These are phyloP conservation scores for Brenthis daphne DNA, from an alignment of 2,888 invertebrate genomes.

Conservation along the genomic window DNA sequence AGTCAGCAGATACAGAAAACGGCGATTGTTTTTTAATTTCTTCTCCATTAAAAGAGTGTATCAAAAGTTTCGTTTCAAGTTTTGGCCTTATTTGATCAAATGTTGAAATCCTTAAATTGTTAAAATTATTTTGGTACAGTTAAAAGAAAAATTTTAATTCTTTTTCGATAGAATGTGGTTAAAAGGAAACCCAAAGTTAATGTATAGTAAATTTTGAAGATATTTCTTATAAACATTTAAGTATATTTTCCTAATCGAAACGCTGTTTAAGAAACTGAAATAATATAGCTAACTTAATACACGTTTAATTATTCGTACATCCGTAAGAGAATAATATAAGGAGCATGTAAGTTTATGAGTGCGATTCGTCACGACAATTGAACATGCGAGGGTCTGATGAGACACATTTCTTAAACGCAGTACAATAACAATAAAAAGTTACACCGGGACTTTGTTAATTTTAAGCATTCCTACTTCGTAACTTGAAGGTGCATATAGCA, in stretches of 20 bases:
- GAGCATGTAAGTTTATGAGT: slow-evolving; percentile 72
- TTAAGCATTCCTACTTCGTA: slow-evolving; percentile 35
- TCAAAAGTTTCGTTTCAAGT: neutral
- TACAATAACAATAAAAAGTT: slow-evolving; percentile 52
- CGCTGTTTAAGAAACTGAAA: neutral
- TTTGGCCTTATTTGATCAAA: neutral
- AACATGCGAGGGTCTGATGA: slow-evolving; percentile 66
- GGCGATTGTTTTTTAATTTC: slow-evolving; percentile 50
- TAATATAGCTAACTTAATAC: slow-evolving; percentile 30
- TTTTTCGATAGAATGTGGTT: no score
- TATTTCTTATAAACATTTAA: no score
- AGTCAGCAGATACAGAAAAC: slow-evolving; percentile 58
- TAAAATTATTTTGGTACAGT: neutral
- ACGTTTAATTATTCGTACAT: slow-evolving; percentile 52
- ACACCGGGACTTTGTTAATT: slow-evolving; percentile 51
- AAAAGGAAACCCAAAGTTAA: no score
- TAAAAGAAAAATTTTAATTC: no score
- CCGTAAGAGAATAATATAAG: slow-evolving; percentile 55
- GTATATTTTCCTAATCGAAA: no score
- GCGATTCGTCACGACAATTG: slow-evolving; percentile 78
- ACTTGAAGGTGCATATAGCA: neutral
- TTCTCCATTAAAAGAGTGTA: slow-evolving; percentile 32
- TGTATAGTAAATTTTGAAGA: no score
- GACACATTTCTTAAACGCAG: slow-evolving; percentile 46
- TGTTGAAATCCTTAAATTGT: neutral